Base-by-base conservation (phyloP, 2,113 vertebrate genomes). In the Xenopus borealis region DNA sequence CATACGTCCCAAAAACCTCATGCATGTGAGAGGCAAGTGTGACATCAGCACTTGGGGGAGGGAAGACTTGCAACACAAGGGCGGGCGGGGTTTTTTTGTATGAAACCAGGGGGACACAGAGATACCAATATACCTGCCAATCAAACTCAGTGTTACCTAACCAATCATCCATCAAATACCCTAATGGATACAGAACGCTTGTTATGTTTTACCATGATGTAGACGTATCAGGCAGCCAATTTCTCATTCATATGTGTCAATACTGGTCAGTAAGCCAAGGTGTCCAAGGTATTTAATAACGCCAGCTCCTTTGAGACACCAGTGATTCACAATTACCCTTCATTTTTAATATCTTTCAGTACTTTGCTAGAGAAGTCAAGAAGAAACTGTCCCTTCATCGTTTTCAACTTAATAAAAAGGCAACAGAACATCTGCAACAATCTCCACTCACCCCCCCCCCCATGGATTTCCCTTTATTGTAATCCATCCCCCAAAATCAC, bases 81-180 rank as follows among this genome's bases (percentile, higher is more conserved):
- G 67, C 46, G 62, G 63, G 62, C 10, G 30, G n/a, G 66, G n/a
- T 55, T 6, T 53, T 23, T 45, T 62, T 50, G 72, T 63, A 45
- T 23, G 66, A 45, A 69, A 69, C 58, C 73, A 75, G 57, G 57
- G 23, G 73, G 73, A 62, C 72, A 61, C 19, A 61, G 17, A 72
- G 53, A 68, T 75, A 50, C 66, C 66, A 69, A 46, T 63, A 30
- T 46, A 75, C 73, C 73, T 75, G 73, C 73, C 73, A 75, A 69
- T 75, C 66, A 75, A 53, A 69, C 46, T 52, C 66, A 44, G 12
- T 63, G 18, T 62, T 69, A 75, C 45, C 53, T 55, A 55, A 55
- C 14, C 73, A 62, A 63, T 69, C 73, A 53, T 23, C 23, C 66
- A 75, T 17, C 17, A 12, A 69, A 75, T 30, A 63, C 12, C 73